A percentile compares a stretch with the other conserved stretches of the same genome.
These are phyloP conservation scores for Coronaproctus castanopsis DNA, from an alignment of 2,888 invertebrate species.

Conservation along the genomic window DNA sequence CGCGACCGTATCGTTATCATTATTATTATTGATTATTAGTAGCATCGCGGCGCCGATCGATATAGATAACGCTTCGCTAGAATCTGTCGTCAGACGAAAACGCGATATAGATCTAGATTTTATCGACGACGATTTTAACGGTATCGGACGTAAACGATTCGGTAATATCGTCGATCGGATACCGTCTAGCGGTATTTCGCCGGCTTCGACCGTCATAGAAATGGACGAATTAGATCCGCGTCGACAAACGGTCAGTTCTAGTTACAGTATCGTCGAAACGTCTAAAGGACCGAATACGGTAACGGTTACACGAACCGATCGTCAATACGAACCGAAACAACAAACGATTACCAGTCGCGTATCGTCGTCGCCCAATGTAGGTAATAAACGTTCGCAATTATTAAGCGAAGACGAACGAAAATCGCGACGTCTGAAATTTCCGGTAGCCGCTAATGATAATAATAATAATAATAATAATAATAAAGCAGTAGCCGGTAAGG, in stretches of 20 bases:
- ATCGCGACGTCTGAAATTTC: constrained; percentile 2
- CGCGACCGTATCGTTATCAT: too few relatives aligned
- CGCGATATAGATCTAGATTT: background rate
- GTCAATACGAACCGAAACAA: background rate
- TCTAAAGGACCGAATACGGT: constrained; percentile 8
- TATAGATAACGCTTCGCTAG: too few relatives aligned
- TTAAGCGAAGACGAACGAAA: background rate
- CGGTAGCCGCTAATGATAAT: constrained; percentile 1
- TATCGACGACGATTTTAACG: background rate
- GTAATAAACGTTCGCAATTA: background rate
- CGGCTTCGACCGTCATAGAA: constrained; percentile 2
- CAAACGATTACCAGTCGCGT: background rate
- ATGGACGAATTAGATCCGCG: constrained; percentile 11
- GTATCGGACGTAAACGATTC: background rate
- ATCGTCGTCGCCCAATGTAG: background rate
- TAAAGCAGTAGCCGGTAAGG: background rate
- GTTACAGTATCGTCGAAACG: constrained; percentile 15
- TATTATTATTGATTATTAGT: too few relatives aligned
- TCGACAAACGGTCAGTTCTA: constrained; percentile 12
- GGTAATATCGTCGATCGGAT: background rate
- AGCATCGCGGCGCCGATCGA: background rate
- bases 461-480: too few relatives aligned
- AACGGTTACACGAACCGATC: background rate
- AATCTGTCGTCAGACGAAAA: background rate
- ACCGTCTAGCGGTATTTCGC: too few relatives aligned